Percentiles rank a stretch among this genome's conserved stretches.
phyloP scores from a whole-genome alignment of 2,113 vertebrate species.

The Hyaena hyaena region DNA sequence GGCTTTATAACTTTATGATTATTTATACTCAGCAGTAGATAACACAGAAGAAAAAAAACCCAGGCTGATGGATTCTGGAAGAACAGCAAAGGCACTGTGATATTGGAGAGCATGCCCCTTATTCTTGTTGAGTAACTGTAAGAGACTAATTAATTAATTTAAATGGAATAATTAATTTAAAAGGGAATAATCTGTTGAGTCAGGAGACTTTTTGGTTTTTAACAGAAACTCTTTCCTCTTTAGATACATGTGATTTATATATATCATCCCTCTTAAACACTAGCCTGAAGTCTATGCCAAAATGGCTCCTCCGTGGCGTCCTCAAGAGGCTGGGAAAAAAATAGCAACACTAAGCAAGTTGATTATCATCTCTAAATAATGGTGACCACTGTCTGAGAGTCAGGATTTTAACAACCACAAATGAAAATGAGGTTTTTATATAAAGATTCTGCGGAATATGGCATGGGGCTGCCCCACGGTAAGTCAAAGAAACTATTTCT shows the following conservation, averaged over 20 bases:
- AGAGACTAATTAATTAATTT: background rate
- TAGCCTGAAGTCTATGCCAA: slow-evolving; percentile 12
- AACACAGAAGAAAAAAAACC: background rate
- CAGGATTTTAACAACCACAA: background rate
- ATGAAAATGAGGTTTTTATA: background rate
- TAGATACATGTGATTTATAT: background rate
- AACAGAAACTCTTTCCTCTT: background rate
- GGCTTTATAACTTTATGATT: background rate
- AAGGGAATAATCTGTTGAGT: background rate
- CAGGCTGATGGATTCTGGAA: background rate
- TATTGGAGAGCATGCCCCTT: background rate
- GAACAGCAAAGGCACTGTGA: background rate
- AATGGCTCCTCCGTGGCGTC: background rate
- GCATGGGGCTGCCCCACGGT: background rate
- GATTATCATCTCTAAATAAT: background rate
- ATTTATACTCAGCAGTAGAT: background rate
- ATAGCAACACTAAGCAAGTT: background rate
- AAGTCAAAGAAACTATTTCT: slow-evolving; percentile 21
- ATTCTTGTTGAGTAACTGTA: background rate
- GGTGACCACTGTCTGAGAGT: background rate
- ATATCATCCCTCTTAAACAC: background rate
- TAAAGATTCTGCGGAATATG: background rate
- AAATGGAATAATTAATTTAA: background rate
- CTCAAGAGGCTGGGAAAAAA: background rate
- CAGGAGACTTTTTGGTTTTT: background rate